phyloP scores from a whole-genome alignment of 2,888 invertebrate species.

The Drosophila melanosoma region DNA sequence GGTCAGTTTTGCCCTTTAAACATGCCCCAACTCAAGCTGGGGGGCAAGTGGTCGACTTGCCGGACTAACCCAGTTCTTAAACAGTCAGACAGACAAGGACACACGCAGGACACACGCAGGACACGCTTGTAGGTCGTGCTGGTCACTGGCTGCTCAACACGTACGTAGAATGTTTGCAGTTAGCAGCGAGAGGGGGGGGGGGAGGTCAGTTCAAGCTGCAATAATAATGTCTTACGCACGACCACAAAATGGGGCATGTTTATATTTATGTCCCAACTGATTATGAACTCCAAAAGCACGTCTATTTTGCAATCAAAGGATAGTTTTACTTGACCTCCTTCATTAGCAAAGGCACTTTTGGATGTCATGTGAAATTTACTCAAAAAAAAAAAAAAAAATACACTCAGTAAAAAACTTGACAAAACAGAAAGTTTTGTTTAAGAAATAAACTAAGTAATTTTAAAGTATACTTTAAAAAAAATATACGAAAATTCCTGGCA shows the following conservation, averaged over 20 bases:
- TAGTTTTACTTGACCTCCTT: background rate
- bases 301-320: background rate
- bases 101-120: background rate
- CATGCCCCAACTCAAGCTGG: slow-evolving; percentile 11
- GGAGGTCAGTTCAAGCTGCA: slow-evolving; percentile 9
- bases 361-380: background rate
- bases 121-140: slow-evolving; percentile 29
- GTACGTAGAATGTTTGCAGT: slow-evolving; percentile 54
- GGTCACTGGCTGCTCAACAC: slow-evolving; percentile 43
- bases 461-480: background rate
- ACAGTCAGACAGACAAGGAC: slow-evolving; percentile 6
- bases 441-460: background rate
- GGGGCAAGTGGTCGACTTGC: slow-evolving; percentile 25
- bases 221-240: slow-evolving; percentile 47
- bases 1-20: slow-evolving; percentile 2
- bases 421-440: background rate
- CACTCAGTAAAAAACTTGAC: background rate
- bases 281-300: slow-evolving; percentile 54
- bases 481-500: background rate
- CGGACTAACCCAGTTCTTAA: slow-evolving; percentile 54
- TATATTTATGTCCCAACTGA: slow-evolving; percentile 71
- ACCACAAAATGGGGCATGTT: slow-evolving; percentile 64
- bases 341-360: background rate
- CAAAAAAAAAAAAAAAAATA: background rate
- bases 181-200: slow-evolving; percentile 2